Percentiles rank a stretch among this genome's conserved stretches.
phyloP scores from a whole-genome alignment of 2,113 vertebrate species.

The Esox niger region DNA sequence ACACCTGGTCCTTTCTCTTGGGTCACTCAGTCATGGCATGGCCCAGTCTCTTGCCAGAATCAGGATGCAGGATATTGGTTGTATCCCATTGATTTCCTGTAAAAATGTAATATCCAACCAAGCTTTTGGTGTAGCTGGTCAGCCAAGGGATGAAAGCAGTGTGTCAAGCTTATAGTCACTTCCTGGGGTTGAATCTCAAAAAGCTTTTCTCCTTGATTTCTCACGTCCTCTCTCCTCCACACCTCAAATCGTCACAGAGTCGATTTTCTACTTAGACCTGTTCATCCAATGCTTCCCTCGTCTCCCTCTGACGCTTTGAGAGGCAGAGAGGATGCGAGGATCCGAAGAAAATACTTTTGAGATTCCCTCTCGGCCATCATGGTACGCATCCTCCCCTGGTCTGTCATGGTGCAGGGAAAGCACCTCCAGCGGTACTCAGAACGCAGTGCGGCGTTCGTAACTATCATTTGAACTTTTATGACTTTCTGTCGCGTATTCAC shows the following conservation, averaged over 20 bases:
- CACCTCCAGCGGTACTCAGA: neutral
- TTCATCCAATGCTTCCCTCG: too few species aligned
- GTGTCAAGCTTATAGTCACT: neutral
- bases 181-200: neutral
- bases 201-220: too few species aligned
- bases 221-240: neutral
- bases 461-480: too few species aligned
- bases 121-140: slow-evolving; percentile 12
- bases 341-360: too few species aligned
- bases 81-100: slow-evolving; percentile 52
- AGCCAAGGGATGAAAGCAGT: slow-evolving; percentile 6
- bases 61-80: slow-evolving; percentile 64
- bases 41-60: slow-evolving; percentile 43
- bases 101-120: slow-evolving; percentile 35
- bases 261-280: too few species aligned
- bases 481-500: neutral
- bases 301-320: too few species aligned
- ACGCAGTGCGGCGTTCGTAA: neutral
- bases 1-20: slow-evolving; percentile 68
- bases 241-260: neutral
- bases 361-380: neutral
- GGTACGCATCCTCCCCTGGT: neutral
- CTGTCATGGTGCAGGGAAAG: neutral
- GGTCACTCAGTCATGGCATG: slow-evolving; percentile 56
- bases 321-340: too few species aligned